These are phyloP conservation scores for Melitaea athalia DNA, from an alignment of 2,888 invertebrate species.

Conservation along the genomic window DNA sequence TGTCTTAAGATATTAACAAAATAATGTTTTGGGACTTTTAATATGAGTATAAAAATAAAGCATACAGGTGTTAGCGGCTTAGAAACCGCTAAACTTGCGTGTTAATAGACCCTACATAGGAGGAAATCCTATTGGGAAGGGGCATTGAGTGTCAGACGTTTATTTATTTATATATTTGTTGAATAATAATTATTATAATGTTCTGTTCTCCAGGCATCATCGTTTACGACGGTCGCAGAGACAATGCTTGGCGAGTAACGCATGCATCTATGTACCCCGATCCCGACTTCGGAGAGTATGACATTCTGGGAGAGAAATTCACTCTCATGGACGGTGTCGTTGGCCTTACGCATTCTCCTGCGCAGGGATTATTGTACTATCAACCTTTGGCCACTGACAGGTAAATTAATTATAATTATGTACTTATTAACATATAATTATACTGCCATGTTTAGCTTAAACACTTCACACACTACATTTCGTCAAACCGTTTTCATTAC, in stretches of 20 bases:
- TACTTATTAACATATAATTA: background rate
- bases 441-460: too few species aligned
- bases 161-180: background rate
- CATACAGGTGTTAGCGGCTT: too few species aligned
- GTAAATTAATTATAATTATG: conserved; percentile 54
- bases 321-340: conserved; percentile 89
- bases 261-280: conserved; percentile 94
- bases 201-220: conserved; percentile 61
- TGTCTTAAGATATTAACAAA: too few species aligned
- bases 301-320: conserved; percentile 86
- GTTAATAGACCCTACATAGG: too few species aligned
- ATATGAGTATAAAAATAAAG: too few species aligned
- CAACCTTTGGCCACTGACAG: conserved; percentile 89
- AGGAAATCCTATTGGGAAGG: too few species aligned
- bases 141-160: background rate
- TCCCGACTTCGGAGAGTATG: conserved; percentile 89
- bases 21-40: too few species aligned
- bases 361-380: conserved; percentile 84
- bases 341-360: conserved; percentile 86
- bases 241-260: conserved; percentile 90
- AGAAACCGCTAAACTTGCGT: too few species aligned
- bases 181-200: background rate
- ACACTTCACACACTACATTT: too few species aligned
- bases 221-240: conserved; percentile 86
- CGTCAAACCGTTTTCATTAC: too few species aligned